A percentile compares a stretch with the other conserved stretches of the same genome.
Conservation (phyloP, 2,797 vertebrate species). For the Manis pentadactyla region DNA sequence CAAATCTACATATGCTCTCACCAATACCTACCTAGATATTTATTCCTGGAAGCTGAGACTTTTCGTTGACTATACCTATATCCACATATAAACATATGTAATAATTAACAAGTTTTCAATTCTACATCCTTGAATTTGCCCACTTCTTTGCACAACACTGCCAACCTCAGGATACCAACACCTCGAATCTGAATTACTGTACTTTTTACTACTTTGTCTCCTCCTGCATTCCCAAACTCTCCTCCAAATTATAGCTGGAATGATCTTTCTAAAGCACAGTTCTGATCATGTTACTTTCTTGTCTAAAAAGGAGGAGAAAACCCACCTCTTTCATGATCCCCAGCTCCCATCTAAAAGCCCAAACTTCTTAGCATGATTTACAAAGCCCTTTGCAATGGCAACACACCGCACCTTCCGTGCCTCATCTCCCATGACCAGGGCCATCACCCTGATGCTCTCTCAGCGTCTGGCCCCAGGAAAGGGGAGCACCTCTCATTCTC, state of each 20-base stretch:
- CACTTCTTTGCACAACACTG: neutral
- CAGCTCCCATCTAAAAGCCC: neutral
- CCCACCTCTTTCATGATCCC: neutral
- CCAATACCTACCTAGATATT: neutral
- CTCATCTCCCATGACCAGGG: neutral
- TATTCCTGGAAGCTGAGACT: neutral
- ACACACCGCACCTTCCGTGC: neutral
- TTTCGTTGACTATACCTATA: neutral
- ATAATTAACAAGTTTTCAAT: neutral
- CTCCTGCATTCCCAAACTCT: neutral
- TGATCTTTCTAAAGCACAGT: neutral
- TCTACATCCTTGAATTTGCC: neutral
- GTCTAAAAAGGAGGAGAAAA: neutral
- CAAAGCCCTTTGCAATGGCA: neutral
- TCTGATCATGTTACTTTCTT: neutral
- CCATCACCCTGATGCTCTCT: neutral
- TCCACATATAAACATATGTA: neutral
- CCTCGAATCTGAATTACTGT: neutral
- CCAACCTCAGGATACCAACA: neutral
- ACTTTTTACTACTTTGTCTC: neutral
- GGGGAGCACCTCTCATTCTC: neutral
- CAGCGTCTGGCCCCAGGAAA: neutral
- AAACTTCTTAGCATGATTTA: neutral
- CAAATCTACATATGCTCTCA: neutral
- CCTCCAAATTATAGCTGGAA: neutral